Conservation (phyloP, 2,797 vertebrate species). For the Molothrus aeneus region DNA sequence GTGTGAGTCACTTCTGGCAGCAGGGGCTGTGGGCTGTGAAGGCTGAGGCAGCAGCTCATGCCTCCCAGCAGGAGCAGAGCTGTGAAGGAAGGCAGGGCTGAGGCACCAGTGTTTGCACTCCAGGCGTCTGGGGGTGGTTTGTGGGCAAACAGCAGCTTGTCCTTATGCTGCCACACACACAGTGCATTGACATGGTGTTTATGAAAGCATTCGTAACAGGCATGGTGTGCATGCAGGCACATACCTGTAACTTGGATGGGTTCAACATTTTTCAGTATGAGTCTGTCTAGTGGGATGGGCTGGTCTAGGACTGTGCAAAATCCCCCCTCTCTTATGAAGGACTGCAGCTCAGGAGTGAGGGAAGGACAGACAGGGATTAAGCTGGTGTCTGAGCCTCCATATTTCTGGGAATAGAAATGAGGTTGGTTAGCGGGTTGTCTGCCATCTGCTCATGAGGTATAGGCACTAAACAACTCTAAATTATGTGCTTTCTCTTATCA, state of each 20-base stretch:
- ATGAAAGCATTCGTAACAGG: not conserved
- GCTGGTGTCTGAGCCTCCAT: slow-evolving; percentile 74
- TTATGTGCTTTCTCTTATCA: not conserved
- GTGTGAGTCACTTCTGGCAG: not conserved
- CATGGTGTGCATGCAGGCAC: not conserved
- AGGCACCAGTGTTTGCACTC: not conserved
- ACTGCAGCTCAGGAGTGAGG: slow-evolving; percentile 84
- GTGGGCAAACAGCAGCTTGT: not conserved
- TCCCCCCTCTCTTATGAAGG: slow-evolving; percentile 85
- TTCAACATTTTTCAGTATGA: slow-evolving; percentile 86
- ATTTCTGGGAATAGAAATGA: slow-evolving; percentile 77
- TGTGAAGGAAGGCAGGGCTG: not conserved
- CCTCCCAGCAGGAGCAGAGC: not conserved
- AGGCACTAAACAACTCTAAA: not conserved
- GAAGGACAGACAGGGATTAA: slow-evolving; percentile 73
- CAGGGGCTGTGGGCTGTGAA: accelerated
- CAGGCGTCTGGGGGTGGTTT: not conserved
- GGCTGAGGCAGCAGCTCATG: not conserved
- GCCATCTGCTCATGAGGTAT: not conserved
- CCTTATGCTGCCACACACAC: accelerated
- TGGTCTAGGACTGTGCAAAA: slow-evolving; percentile 89
- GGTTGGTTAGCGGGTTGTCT: not conserved
- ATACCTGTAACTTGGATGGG: slow-evolving; percentile 84
- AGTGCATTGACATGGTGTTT: not conserved
- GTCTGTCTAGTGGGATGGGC: slow-evolving; percentile 87